Base-by-base conservation (phyloP, 2,888 invertebrate species). In the Argyra leucocephala region DNA sequence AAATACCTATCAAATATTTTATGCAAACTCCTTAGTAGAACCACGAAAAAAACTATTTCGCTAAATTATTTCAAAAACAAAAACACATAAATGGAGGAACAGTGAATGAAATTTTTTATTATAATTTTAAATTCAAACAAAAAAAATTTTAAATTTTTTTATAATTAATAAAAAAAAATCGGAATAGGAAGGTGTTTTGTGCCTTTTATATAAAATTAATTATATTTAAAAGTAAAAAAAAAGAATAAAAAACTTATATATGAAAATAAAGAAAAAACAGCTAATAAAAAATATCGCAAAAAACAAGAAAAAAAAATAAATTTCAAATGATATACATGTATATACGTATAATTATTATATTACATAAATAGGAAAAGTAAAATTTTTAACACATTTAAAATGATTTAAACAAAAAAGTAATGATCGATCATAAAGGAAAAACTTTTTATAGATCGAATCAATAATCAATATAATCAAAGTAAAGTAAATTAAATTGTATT, bases 161-260 rank as follows among this genome's bases (percentile, higher is more conserved):
- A 64, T 57, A 66, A 63, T 64, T 62, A 31, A 36, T 66, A 67
- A 57, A 22, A 64, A 62, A 66, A 66, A 66, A 64, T 66, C 67
- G 67, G 68, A 67, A 69, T 66, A 66, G 66, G 70, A 72, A 72
- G 72, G 71, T 72, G 70, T 72, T 71, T 72, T 69, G 72, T 72
- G 72, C 72, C 72, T 72, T 72, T 71, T 71, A 69, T 67, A 69
- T 62, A 69, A 68, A 68, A 63, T 64, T 18, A 31, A 31, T 31
- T 7, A 31, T 10, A 48, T 18, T 18, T 18, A 48, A 48, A 48
- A 48, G 64, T 48, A 65, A 64, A 63, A 64, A 26, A 68, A 63
- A 65, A 63, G 65, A 67, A 64, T 48, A 57, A 64, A 63, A 63
- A 62, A 64, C 63, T 65, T 57, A 61, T 66, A 37, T 60, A 26